Base-by-base conservation (phyloP, 1,140 invertebrate species). In the Schmidtea mediterranea region DNA sequence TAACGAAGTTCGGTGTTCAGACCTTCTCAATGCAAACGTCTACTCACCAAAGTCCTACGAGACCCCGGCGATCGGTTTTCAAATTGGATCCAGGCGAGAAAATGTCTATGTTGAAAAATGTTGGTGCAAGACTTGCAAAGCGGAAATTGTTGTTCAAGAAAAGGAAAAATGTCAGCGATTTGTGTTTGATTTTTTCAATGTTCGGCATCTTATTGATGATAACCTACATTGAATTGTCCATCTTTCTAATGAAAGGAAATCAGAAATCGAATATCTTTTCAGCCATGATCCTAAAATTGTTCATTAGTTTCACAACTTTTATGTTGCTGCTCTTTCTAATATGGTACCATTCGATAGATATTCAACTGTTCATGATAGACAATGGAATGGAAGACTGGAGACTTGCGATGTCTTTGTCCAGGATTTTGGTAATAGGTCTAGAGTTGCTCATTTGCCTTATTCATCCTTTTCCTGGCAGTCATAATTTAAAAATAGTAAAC, bases 331-430 rank as follows among this genome's bases (percentile, higher is more conserved):
- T 54, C n/a, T 56, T 57, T 23, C 47, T 65, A 0, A 51, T 51
- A 18, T 52, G 56, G 37, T 65, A 62, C 52, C 60, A 65, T 51
- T 51, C 51, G 16, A 19, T 61, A 8, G 23, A 41, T 23, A 41
- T 41, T 5, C 18, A 41, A 23, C 10, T 65, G 9, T 62, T 59
- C 50, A 57, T 58, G 18, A 56, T 63, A 10, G 60, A 63, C 56
- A 65, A 65, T 48, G 56, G 58, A 16, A 56, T 63, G 36, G 60
- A 65, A 19, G 60, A 65, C 45, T 59, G 61, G 56, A 52, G 54
- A 26, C 57, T 65, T 37, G 61, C 61, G 2, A 56, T 65, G 51
- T 56, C 49, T 15, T 43, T 36, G 0, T 37, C 51, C 8, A 51
- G 59, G 24, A 49, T 60, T 10, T 39, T 54, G 1, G 53, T 56